A percentile compares a stretch with the other conserved stretches of the same genome.
Conservation (phyloP, 2,888 invertebrate species). For the Chaetoderma sp. region DNA sequence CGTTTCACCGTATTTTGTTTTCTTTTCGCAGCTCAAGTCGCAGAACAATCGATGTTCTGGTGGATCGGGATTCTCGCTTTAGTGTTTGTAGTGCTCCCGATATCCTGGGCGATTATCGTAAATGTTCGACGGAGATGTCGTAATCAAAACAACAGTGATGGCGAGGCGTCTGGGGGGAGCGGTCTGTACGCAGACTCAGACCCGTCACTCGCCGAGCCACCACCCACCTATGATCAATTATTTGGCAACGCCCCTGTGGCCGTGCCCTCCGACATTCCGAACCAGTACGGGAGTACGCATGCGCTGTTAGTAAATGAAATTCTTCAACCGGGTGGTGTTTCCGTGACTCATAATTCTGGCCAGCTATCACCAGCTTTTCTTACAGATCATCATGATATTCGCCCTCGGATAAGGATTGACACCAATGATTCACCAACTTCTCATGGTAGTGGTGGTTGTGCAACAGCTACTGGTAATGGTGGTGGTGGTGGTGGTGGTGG, state of each 20-base stretch:
- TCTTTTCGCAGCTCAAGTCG: background rate
- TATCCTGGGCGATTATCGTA: background rate
- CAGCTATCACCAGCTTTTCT: too few relatives aligned
- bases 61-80: conserved; percentile 4
- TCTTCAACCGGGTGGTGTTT: too few relatives aligned
- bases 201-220: background rate
- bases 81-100: conserved; percentile 1
- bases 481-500: too few relatives aligned
- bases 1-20: too few relatives aligned
- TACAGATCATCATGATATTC: too few relatives aligned
- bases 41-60: background rate
- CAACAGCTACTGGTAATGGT: too few relatives aligned
- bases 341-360: too few relatives aligned
- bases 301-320: background rate
- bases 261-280: too few relatives aligned
- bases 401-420: too few relatives aligned
- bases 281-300: background rate
- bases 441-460: too few relatives aligned
- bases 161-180: background rate
- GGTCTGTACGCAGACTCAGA: background rate
- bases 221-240: background rate
- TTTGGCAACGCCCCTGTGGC: background rate
- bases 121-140: background rate
- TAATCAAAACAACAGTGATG: background rate
- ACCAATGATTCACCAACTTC: too few relatives aligned